Conservation (phyloP, 1,140 invertebrate species). For the Brachionus sp. region DNA sequence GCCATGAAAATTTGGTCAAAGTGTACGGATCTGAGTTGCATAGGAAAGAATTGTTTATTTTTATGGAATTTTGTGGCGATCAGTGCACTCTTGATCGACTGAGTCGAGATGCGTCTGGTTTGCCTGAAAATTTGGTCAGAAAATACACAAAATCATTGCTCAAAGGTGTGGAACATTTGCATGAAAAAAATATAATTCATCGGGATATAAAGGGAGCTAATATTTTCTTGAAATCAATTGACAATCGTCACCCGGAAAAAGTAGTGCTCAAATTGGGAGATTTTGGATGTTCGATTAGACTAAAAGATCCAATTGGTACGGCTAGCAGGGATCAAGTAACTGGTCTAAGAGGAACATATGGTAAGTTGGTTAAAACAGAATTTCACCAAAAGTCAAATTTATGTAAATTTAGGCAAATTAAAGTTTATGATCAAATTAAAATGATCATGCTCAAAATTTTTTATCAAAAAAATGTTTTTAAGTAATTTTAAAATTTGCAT, state of each 20-base stretch:
- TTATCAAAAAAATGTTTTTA: no score
- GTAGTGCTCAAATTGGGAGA: slow-evolving; percentile 49
- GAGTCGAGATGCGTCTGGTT: slow-evolving; percentile 19
- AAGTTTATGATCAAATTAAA: no score
- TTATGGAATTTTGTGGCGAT: slow-evolving; percentile 45
- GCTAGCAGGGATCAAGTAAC: slow-evolving; percentile 49
- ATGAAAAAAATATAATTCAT: slow-evolving; percentile 98
- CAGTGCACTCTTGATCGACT: slow-evolving; percentile 25
- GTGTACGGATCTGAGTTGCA: slow-evolving; percentile 34
- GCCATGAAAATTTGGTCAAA: slow-evolving; percentile 45
- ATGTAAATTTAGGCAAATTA: no score
- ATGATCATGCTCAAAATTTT: no score
- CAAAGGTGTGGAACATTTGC: slow-evolving; percentile 55
- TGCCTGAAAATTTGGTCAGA: slow-evolving; percentile 27
- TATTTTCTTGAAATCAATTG: slow-evolving; percentile 35
- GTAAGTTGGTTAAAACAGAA: not conserved
- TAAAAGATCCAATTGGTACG: slow-evolving; percentile 55
- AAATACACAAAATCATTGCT: slow-evolving; percentile 29
- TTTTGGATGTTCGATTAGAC: slow-evolving; percentile 58
- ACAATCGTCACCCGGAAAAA: slow-evolving; percentile 21
- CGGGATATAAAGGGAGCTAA: slow-evolving; percentile 75
- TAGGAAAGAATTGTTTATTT: slow-evolving; percentile 40
- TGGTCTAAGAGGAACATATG: slow-evolving; percentile 25
- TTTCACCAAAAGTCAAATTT: no score
- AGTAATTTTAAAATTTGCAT: no score